These are phyloP conservation scores for Pangasianodon hypophthalmus DNA, from an alignment of 2,113 vertebrate genomes.

Conservation along the genomic window DNA sequence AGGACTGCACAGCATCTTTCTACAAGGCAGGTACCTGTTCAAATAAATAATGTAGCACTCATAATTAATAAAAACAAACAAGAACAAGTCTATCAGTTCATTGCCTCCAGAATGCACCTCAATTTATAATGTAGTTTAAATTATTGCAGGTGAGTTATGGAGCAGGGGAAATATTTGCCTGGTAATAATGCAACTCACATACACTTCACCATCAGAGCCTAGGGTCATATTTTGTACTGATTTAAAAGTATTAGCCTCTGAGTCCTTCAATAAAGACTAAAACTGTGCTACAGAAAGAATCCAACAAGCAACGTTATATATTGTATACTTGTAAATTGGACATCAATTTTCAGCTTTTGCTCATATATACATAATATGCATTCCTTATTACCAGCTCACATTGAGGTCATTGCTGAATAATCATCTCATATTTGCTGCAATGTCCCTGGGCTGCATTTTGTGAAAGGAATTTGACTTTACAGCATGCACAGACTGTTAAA, in stretches of 20 bases:
- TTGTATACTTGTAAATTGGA: slow-evolving; percentile 19
- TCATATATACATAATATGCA: slow-evolving; percentile 40
- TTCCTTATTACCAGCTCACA: slow-evolving; percentile 40
- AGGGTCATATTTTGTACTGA: neutral
- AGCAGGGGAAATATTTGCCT: neutral
- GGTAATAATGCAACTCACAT: neutral
- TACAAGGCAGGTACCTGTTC: slow-evolving; percentile 13
- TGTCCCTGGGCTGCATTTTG: slow-evolving; percentile 43
- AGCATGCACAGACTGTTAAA: slow-evolving; percentile 54
- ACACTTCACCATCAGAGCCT: neutral
- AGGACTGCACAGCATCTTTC: slow-evolving; percentile 29
- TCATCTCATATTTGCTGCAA: slow-evolving; percentile 49
- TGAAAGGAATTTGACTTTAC: slow-evolving; percentile 52
- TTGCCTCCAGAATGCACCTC: neutral
- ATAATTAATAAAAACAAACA: slow-evolving; percentile 3
- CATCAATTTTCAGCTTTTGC: slow-evolving; percentile 35
- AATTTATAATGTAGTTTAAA: neutral
- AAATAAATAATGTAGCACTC: neutral
- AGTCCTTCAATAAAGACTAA: slow-evolving; percentile 4
- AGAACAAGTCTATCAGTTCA: neutral
- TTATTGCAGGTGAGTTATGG: neutral
- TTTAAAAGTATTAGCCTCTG: neutral
- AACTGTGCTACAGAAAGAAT: slow-evolving; percentile 22
- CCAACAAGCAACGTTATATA: slow-evolving; percentile 23
- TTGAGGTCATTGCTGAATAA: slow-evolving; percentile 52